phyloP scores from a whole-genome alignment of 1,140 invertebrate species.

The Lithobius niger region DNA sequence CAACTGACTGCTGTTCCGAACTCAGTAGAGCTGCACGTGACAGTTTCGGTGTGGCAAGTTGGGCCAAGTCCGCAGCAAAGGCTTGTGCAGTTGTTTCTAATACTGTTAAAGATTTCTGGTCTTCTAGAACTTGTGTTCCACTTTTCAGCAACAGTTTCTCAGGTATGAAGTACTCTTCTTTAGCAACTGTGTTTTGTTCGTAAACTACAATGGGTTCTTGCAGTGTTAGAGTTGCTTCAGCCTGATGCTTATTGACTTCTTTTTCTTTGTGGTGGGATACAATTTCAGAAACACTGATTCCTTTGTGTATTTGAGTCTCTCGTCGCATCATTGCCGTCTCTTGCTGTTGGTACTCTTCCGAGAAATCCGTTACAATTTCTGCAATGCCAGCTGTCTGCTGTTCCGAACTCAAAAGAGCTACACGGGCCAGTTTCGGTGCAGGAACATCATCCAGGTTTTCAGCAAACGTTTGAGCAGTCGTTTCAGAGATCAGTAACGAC shows the following conservation, averaged over 20 bases:
- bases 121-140: background rate
- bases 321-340: constrained; percentile 5
- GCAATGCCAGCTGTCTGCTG: constrained; percentile 15
- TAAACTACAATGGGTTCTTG: constrained; percentile 43
- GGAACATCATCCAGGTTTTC: constrained; percentile 3
- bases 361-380: constrained; percentile 14
- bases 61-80: constrained; percentile 8
- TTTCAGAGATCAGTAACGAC: constrained; percentile 12
- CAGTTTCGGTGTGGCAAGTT: constrained; percentile 7
- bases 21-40: constrained; percentile 8
- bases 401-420: constrained; percentile 8
- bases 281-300: constrained; percentile 10
- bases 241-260: too few relatives aligned
- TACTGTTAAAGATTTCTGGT: constrained; percentile 10
- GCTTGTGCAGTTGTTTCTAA: constrained; percentile 10
- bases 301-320: constrained; percentile 1
- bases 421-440: constrained; percentile 9
- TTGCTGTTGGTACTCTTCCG: constrained; percentile 11
- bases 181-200: constrained; percentile 25
- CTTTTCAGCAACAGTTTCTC: background rate
- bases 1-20: constrained; percentile 13
- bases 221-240: constrained; percentile 38
- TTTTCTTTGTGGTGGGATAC: constrained; percentile 15
- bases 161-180: background rate
- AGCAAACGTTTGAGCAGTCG: constrained; percentile 8